Base-by-base conservation (phyloP, 1,140 invertebrate species). In the Cheumatopsyche charites region DNA sequence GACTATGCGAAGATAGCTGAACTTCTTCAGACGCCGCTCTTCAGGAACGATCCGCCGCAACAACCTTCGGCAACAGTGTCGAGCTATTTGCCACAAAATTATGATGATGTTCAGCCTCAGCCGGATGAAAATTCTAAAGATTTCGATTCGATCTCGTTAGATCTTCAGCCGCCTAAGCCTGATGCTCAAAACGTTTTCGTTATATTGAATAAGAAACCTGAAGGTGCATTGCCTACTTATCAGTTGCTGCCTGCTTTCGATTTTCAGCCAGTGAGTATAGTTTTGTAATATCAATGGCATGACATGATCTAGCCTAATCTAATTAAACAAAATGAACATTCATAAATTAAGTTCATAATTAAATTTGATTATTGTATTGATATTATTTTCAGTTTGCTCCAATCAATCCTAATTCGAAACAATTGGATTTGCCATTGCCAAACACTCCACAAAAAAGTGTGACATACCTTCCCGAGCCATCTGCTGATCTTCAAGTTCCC, bases 321-420 rank as follows among this genome's bases (percentile, higher is more conserved):
- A n/a, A n/a, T n/a, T n/a, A n/a, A n/a, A n/a, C n/a, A n/a, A n/a
- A n/a, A n/a, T n/a, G n/a, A n/a, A n/a, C n/a, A n/a, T n/a, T n/a
- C n/a, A n/a, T n/a, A n/a, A n/a, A n/a, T n/a, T n/a, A n/a, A n/a
- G n/a, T n/a, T n/a, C n/a, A n/a, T n/a, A n/a, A n/a, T n/a, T n/a
- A n/a, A n/a, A n/a, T n/a, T n/a, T 47, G 15, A 47, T 47, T 47
- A 6, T 6, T 47, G n/a, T 42, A 42, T 47, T 52, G 47, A 6
- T n/a, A 13, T 52, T 17, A 17, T 17, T 52, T 52, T 52, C 55
- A 58, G 55, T 25, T 63, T 41, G 25, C 63, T n/a, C 69, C 71
- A 17, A 63, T 71, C 7, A 75, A 75, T 65, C 74, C 74, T 15
- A n/a, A 67, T 19, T 73, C 74, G 9, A 75, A 75, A 58, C 74